Evolutionary conservation across 92 coral and sea anemone species (phyloP).

Genomic region (Heteractis magnifica): DNA sequence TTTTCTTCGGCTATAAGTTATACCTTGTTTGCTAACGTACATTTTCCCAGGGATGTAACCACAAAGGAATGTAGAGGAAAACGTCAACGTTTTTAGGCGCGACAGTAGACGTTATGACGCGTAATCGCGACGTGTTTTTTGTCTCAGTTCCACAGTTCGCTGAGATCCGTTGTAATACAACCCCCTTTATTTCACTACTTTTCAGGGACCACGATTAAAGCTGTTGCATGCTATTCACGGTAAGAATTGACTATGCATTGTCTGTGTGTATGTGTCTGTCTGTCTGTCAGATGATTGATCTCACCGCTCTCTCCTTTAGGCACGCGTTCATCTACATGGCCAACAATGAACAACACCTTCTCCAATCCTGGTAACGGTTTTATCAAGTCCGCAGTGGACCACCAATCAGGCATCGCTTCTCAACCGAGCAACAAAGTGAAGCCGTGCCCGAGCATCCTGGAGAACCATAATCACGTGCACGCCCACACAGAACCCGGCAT

Average conservation of each 20-base stretch:
- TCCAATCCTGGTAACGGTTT: conserved; percentile 62
- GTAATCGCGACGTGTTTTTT: too few relatives aligned
- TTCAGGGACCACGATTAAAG: conserved; percentile 97
- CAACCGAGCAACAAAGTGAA: conserved; percentile 54
- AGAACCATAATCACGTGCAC: conserved; percentile 75
- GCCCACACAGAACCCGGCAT: conserved; percentile 40
- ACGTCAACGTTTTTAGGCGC: too few relatives aligned
- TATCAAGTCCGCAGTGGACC: conserved; percentile 47
- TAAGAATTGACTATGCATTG: conserved; percentile 25
- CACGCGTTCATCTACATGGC: conserved; percentile 48
- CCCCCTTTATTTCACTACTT: background rate
- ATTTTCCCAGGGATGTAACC: too few relatives aligned
- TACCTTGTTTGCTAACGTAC: too few relatives aligned
- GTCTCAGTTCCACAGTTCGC: too few relatives aligned
- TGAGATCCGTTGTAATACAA: too few relatives aligned
- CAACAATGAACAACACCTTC: conserved; percentile 37
- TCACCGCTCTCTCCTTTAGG: conserved; percentile 20
- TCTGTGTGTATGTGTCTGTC: background rate
- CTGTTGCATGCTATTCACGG: conserved; percentile 77
- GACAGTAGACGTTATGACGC: too few relatives aligned
- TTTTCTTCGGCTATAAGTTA: too few relatives aligned
- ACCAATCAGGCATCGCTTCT: conserved; percentile 30
- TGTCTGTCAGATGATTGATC: background rate
- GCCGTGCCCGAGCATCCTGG: conserved; percentile 60
- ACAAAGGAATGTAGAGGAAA: too few relatives aligned